Percentiles rank a stretch among this genome's conserved stretches.
Conservation (phyloP, 2,888 invertebrate species). For the Actias luna region DNA sequence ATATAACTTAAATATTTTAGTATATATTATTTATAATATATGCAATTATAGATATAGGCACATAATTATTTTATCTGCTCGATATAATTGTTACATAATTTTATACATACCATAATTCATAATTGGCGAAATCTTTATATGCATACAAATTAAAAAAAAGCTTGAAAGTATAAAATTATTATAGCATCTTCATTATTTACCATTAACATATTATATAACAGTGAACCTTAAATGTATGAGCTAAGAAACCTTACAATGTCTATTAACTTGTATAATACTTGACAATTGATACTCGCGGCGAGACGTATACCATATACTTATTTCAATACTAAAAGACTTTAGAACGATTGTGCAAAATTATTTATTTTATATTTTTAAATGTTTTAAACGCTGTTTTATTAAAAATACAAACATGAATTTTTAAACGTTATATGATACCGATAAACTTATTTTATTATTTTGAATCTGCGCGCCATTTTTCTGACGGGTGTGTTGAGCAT, state of each 20-base stretch:
- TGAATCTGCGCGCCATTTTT: slow-evolving; percentile 42
- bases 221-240: background rate
- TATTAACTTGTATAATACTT: background rate
- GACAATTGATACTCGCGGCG: background rate
- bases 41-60: too few relatives aligned
- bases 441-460: slow-evolving; percentile 11
- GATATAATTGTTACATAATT: background rate
- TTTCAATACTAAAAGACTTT: background rate
- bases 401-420: background rate
- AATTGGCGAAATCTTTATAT: background rate
- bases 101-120: background rate
- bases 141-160: background rate
- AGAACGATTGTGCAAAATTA: background rate
- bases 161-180: background rate
- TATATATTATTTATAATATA: too few relatives aligned
- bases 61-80: too few relatives aligned
- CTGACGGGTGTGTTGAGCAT: slow-evolving; percentile 40
- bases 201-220: background rate
- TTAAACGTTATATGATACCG: background rate
- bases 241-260: background rate
- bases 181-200: background rate
- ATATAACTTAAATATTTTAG: too few relatives aligned
- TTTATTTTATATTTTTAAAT: background rate
- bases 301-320: background rate
- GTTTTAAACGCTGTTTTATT: background rate